Conservation (phyloP, 1,140 invertebrate genomes). For the Papilio machaon region DNA sequence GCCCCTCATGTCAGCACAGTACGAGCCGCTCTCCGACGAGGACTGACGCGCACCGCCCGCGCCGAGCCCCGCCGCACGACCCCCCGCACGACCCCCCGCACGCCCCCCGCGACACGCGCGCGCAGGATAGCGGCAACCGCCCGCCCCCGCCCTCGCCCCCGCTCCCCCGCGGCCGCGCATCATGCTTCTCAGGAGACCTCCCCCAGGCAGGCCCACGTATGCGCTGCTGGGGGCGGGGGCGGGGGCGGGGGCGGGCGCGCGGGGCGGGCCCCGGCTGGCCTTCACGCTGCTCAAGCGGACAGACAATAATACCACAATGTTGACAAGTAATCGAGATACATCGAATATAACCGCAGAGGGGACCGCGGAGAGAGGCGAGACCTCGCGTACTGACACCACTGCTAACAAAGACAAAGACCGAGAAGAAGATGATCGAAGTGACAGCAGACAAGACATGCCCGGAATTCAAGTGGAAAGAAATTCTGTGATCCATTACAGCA, state of each 20-base stretch:
- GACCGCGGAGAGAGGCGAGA: too few relatives aligned
- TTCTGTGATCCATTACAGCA: slow-evolving; percentile 20
- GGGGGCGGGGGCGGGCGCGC: not conserved
- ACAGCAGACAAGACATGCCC: not conserved
- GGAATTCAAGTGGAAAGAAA: not conserved
- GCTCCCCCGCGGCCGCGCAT: not conserved
- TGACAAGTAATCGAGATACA: not conserved
- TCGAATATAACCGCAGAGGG: not conserved
- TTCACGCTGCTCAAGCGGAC: not conserved
- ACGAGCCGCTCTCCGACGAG: slow-evolving; percentile 94
- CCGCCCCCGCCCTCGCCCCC: not conserved
- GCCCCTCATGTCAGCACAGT: slow-evolving; percentile 91
- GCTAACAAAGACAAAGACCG: not conserved
- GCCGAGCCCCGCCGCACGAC: slow-evolving; percentile 83
- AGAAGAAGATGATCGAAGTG: not conserved
- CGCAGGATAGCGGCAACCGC: not conserved
- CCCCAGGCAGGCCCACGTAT: not conserved
- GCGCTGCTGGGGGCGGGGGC: not conserved
- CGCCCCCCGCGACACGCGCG: slow-evolving; percentile 64
- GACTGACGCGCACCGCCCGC: slow-evolving; percentile 83
- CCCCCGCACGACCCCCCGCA: slow-evolving; percentile 79
- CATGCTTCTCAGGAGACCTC: not conserved
- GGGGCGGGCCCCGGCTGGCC: not conserved
- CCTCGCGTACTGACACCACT: not conserved
- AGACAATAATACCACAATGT: not conserved